A percentile compares a stretch with the other conserved stretches of the same genome.
Evolutionary conservation across 2,888 invertebrate species (phyloP).

Genomic region (Spodoptera exigua): DNA sequence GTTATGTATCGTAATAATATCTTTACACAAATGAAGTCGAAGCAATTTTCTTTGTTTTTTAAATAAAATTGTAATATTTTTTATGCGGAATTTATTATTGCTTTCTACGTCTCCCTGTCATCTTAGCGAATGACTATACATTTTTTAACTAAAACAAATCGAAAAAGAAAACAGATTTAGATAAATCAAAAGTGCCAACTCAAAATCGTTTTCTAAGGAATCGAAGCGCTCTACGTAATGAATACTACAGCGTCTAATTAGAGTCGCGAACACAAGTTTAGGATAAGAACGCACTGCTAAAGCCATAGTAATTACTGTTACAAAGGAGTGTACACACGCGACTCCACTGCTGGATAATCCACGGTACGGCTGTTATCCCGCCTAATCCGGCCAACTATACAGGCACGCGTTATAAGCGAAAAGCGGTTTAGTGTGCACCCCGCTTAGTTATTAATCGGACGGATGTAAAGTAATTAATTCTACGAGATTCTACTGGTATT

Average conservation of each 20-base stretch:
- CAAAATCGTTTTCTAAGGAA: neutral
- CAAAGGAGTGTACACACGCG: constrained; percentile 65
- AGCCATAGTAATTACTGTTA: constrained; percentile 74
- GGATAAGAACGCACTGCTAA: constrained; percentile 60
- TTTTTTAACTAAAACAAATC: too few species aligned
- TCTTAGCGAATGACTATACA: too few species aligned
- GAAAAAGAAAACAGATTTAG: too few species aligned
- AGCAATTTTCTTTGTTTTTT: too few species aligned
- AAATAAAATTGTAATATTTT: too few species aligned
- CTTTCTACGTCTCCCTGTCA: too few species aligned
- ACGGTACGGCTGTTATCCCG: constrained; percentile 65
- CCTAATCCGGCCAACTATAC: constrained; percentile 60
- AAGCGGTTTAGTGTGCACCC: constrained; percentile 13
- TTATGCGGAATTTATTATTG: too few species aligned
- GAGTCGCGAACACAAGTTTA: constrained; percentile 55
- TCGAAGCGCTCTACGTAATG: constrained; percentile 26
- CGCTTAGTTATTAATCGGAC: constrained; percentile 9
- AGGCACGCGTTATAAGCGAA: constrained; percentile 39
- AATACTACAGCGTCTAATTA: constrained; percentile 48
- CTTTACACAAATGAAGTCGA: too few species aligned
- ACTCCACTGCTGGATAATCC: constrained; percentile 68
- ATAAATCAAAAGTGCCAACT: too few species aligned
- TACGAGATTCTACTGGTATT: neutral
- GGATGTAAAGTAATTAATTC: neutral
- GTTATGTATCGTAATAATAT: too few species aligned